A percentile compares a stretch with the other conserved stretches of the same genome.
phyloP scores from a whole-genome alignment of 2,797 vertebrate genomes.

The Lepus oiostolus region DNA sequence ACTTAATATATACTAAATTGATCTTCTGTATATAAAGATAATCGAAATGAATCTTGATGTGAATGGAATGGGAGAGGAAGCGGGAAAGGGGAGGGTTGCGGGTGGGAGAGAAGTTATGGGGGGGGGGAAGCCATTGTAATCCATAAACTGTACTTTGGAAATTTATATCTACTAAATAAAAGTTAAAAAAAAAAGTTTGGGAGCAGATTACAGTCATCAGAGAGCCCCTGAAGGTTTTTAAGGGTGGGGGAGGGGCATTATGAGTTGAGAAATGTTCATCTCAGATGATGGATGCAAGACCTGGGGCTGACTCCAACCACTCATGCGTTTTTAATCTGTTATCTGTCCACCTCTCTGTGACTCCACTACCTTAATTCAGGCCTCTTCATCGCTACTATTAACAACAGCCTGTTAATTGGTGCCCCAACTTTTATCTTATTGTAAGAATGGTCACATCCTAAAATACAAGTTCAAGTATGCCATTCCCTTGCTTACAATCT shows the following conservation, averaged over 20 bases:
- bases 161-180: too few relatives aligned
- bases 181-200: not conserved
- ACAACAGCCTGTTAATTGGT: not conserved
- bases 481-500: not conserved
- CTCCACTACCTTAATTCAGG: not conserved
- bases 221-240: not conserved
- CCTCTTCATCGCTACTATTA: not conserved
- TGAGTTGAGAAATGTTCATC: not conserved
- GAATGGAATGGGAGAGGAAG: too few relatives aligned
- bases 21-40: too few relatives aligned
- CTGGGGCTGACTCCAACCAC: not conserved
- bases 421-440: not conserved
- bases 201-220: not conserved
- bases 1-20: too few relatives aligned
- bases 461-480: not conserved
- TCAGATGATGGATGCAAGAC: not conserved
- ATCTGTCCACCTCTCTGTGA: not conserved
- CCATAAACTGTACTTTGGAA: too few relatives aligned
- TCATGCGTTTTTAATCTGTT: not conserved
- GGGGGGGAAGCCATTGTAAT: too few relatives aligned
- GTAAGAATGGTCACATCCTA: not conserved
- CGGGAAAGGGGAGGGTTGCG: too few relatives aligned
- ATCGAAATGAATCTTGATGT: too few relatives aligned
- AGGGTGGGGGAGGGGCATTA: rapidly evolving
- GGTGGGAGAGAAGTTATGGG: too few relatives aligned